Conservation (phyloP, 2,797 vertebrate species). For the Enteromius anoplus region DNA sequence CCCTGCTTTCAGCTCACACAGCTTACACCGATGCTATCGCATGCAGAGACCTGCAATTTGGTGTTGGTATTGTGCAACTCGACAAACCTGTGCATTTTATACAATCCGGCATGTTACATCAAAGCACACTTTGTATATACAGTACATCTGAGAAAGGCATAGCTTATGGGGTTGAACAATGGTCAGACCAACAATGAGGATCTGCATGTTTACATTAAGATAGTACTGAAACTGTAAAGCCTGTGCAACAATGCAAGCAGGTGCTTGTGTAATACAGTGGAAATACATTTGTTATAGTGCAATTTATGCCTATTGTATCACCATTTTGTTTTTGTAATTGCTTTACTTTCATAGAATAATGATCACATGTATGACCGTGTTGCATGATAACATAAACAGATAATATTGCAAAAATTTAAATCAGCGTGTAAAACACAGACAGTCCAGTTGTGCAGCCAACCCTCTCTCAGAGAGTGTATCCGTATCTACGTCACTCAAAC, state of each 20-base stretch:
- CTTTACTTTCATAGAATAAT: not conserved
- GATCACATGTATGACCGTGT: not conserved
- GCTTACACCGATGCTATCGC: slow-evolving; percentile 31
- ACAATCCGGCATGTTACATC: slow-evolving; percentile 50
- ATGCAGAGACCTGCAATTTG: slow-evolving; percentile 48
- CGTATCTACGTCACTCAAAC: slow-evolving; percentile 71
- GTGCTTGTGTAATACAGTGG: not conserved
- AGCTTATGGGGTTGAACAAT: slow-evolving; percentile 53
- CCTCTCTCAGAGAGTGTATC: slow-evolving; percentile 66
- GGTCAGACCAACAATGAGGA: slow-evolving; percentile 48
- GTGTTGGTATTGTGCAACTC: slow-evolving; percentile 52
- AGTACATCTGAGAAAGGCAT: slow-evolving; percentile 40
- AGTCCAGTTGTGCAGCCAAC: slow-evolving; percentile 53
- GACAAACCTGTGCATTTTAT: slow-evolving; percentile 46
- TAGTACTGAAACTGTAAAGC: slow-evolving; percentile 40
- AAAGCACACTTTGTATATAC: slow-evolving; percentile 52
- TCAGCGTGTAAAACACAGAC: not conserved
- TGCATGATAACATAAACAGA: slow-evolving; percentile 21
- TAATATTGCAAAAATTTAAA: not conserved
- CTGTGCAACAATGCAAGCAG: slow-evolving; percentile 10
- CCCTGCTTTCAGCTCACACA: slow-evolving; percentile 40
- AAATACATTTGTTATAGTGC: not conserved
- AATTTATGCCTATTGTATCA: not conserved
- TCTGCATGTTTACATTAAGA: slow-evolving; percentile 49
- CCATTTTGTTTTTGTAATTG: not conserved